Conservation (phyloP, 1,140 invertebrate species). For the Ephestia elutella region DNA sequence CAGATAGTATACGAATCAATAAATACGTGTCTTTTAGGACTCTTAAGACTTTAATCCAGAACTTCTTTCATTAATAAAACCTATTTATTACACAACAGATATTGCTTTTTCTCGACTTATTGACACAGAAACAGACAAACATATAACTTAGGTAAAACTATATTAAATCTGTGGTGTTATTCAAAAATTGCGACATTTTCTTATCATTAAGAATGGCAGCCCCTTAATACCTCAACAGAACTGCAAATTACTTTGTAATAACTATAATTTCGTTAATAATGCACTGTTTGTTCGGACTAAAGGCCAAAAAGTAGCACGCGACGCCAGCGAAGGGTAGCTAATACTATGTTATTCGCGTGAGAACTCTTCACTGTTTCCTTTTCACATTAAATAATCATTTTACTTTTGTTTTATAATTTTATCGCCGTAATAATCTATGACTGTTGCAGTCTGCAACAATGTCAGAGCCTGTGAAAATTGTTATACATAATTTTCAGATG, state of each 20-base stretch:
- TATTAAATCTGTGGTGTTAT: no score
- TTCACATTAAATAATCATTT: not conserved
- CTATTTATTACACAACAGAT: no score
- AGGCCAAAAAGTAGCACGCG: not conserved
- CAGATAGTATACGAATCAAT: no score
- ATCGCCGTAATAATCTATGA: not conserved
- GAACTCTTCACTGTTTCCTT: not conserved
- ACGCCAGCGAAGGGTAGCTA: not conserved
- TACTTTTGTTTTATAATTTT: not conserved
- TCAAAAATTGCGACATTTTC: no score
- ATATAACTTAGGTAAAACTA: no score
- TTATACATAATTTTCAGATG: not conserved
- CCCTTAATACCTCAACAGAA: not conserved
- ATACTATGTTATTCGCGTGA: not conserved
- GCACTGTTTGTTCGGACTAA: not conserved
- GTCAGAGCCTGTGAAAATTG: not conserved
- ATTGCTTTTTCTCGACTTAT: no score
- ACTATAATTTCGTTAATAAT: not conserved
- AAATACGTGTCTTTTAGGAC: no score
- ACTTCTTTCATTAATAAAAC: no score
- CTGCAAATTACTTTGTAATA: constrained; percentile 1
- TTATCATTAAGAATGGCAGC: not conserved
- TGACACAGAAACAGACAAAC: no score
- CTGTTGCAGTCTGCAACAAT: not conserved
- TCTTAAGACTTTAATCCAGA: no score